Evolutionary conservation across 1,140 invertebrate species (phyloP).

Genomic region (Campoletis sonorensis): DNA sequence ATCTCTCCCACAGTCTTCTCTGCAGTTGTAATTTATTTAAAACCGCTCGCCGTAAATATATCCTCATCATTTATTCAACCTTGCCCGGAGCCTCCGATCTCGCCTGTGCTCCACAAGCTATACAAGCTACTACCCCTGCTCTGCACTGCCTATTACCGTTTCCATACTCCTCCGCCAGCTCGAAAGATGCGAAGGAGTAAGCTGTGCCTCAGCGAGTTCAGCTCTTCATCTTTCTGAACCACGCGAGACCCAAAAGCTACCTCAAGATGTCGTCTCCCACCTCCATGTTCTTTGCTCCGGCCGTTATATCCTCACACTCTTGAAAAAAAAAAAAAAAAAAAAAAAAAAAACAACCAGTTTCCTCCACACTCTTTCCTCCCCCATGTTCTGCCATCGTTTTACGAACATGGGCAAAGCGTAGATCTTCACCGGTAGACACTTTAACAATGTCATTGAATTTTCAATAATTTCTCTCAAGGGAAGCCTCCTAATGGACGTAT

Average conservation of each 20-base stretch:
- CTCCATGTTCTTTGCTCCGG: too few species aligned
- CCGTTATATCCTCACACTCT: constrained; percentile 26
- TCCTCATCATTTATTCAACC: constrained; percentile 75
- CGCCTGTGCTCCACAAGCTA: constrained; percentile 40
- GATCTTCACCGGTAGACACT: neutral
- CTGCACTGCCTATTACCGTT: constrained; percentile 45
- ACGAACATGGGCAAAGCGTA: neutral
- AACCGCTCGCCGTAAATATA: constrained; percentile 76
- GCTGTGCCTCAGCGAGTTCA: constrained; percentile 34
- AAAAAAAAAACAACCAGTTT: constrained; percentile 23
- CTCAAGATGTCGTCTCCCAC: neutral
- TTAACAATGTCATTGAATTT: constrained; percentile 61
- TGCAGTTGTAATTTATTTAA: constrained; percentile 77
- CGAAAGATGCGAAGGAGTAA: constrained; percentile 23
- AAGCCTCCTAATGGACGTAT: too few species aligned
- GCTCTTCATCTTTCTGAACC: constrained; percentile 3
- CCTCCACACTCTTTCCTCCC: neutral
- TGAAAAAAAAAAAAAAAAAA: constrained; percentile 13
- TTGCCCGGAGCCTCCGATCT: constrained; percentile 61
- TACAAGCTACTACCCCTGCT: constrained; percentile 63
- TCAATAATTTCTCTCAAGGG: constrained; percentile 60
- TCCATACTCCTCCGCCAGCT: constrained; percentile 18
- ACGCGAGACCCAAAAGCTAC: constrained; percentile 25
- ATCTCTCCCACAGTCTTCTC: constrained; percentile 64
- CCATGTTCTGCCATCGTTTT: neutral